Evolutionary conservation across 2,888 invertebrate species (phyloP).

Genomic region (Chromoteleia sp.): DNA sequence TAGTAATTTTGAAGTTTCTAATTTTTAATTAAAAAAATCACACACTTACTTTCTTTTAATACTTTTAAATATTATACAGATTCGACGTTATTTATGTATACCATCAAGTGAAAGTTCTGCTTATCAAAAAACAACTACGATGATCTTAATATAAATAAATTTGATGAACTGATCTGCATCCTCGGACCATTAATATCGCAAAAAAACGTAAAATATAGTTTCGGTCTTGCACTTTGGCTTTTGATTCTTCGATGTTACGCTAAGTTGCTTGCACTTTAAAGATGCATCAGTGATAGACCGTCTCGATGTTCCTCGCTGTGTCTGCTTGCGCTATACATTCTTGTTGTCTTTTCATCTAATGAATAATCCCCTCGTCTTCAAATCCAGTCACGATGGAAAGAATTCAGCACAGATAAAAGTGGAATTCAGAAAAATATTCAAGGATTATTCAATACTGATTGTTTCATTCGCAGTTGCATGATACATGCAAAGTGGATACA

Average conservation of each 20-base stretch:
- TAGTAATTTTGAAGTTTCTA: too few relatives aligned
- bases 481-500: too few relatives aligned
- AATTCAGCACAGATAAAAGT: background rate
- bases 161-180: background rate
- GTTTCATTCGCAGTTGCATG: too few relatives aligned
- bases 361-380: slow-evolving; percentile 11
- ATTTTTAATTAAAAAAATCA: too few relatives aligned
- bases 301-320: too few relatives aligned
- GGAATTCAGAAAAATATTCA: too few relatives aligned
- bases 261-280: slow-evolving; percentile 13
- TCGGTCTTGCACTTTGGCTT: slow-evolving; percentile 12
- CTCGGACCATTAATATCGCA: background rate
- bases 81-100: too few relatives aligned
- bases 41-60: too few relatives aligned
- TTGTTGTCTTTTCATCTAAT: slow-evolving; percentile 17
- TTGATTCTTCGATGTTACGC: background rate
- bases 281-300: background rate
- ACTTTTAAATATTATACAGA: too few relatives aligned
- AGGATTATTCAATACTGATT: too few relatives aligned
- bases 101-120: background rate
- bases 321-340: background rate
- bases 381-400: slow-evolving; percentile 10
- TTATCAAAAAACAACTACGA: background rate
- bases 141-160: background rate
- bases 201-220: background rate